Evolutionary conservation across 2,113 vertebrate species (phyloP), one percentile per base, ranked within the genome.

Genomic region (Sander vitreus): DNA sequence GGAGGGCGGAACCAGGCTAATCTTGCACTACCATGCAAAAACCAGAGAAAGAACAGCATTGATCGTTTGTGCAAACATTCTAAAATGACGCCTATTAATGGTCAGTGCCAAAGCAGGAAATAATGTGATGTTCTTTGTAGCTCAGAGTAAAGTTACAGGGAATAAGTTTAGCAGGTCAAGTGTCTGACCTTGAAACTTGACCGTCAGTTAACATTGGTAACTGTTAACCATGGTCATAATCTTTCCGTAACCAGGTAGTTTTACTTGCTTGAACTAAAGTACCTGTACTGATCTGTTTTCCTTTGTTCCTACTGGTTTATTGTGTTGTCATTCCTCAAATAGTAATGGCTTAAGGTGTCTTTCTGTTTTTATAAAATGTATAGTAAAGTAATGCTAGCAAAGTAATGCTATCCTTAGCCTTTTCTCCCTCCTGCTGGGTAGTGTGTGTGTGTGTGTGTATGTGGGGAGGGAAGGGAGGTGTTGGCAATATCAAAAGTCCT

Each of bases 401-500:
- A 72, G 23, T 13, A 82, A 77, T 80, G 85, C 55, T 72, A 67
- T 50, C 54, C 58, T 71, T 58, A 80, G 76, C 55, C 64, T 47
- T 74, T 68, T 55, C 72, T 43, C 63, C 76, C 70, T 86, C 72
- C 79, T 75, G 72, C 62, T 87, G 36, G 71, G 36, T 70, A 9
- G 39, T 43, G 39, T 43, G 39, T 43, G 9, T 43, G 39, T 43
- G 39, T 43, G 39, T 43, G 39, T 43, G 39, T 43, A 10, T 43
- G 39, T 43, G 39, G 11, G 2, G 1, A 25, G 25, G 25, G 25
- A 21, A 12, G 21, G 39, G 8, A 21, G 21, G 4, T 1, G 80
- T 57, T 73, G 81, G 91, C 12, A 15, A 92, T 5, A 93, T 92
- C 59, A 93, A 75, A 91, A 89, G 86, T 86, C 81, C 87, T 93